A percentile compares a stretch with the other conserved stretches of the same genome.
phyloP scores from a whole-genome alignment of 2,888 invertebrate genomes.

The Ormyrus thymus region DNA sequence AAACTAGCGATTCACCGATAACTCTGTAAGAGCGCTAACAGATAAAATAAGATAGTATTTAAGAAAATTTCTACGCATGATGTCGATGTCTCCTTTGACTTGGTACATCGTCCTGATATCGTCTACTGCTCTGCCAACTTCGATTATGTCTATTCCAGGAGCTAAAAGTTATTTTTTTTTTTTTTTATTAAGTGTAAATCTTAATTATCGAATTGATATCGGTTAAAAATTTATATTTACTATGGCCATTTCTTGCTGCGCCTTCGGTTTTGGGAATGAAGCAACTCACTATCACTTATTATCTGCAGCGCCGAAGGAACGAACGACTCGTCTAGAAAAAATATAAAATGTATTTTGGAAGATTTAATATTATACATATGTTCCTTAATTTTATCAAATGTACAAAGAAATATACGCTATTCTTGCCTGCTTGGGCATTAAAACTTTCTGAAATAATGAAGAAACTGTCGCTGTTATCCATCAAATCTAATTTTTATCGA shows the following conservation, averaged over 20 bases:
- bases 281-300: constrained; percentile 70
- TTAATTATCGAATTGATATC: neutral
- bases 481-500: too few species aligned
- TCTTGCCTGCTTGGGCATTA: too few species aligned
- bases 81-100: constrained; percentile 68
- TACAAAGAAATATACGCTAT: too few species aligned
- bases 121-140: constrained; percentile 70
- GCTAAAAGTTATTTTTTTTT: constrained; percentile 56
- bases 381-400: neutral
- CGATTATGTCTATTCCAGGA: constrained; percentile 70
- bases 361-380: neutral
- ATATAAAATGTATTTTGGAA: neutral
- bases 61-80: constrained; percentile 58
- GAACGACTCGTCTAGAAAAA: constrained; percentile 65
- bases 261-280: constrained; percentile 68
- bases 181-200: constrained; percentile 1
- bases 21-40: constrained; percentile 35
- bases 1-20: constrained; percentile 27
- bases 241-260: constrained; percentile 75
- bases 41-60: constrained; percentile 18
- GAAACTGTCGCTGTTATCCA: too few species aligned
- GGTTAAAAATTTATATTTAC: constrained; percentile 66
- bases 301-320: constrained; percentile 72
- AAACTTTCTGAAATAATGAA: too few species aligned
- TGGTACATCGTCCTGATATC: constrained; percentile 65